These are phyloP conservation scores for Lucilia cuprina DNA, from an alignment of 1,140 invertebrate species.

Conservation along the genomic window DNA sequence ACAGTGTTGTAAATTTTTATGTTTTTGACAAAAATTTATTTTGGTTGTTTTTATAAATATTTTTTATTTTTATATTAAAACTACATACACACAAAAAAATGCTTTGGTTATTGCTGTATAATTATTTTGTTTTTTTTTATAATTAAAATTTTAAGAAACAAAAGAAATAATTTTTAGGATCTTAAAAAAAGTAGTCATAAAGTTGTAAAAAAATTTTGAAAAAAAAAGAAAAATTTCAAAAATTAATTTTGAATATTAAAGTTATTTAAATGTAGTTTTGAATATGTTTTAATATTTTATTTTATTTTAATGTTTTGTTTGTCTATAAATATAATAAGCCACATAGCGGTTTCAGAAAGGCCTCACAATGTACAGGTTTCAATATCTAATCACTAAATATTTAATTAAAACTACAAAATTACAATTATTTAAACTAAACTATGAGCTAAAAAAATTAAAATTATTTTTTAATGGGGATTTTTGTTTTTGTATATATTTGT, in stretches of 20 bases:
- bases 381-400: background rate
- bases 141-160: slow-evolving; percentile 12
- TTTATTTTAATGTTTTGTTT: background rate
- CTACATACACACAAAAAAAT: slow-evolving; percentile 39
- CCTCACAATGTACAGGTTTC: slow-evolving; percentile 33
- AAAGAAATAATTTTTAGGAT: background rate
- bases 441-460: background rate
- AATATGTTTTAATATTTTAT: background rate
- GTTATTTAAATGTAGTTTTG: slow-evolving; percentile 12
- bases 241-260: background rate
- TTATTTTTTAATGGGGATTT: background rate
- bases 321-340: slow-evolving; percentile 38
- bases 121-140: slow-evolving; percentile 26
- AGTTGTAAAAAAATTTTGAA: background rate
- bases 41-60: slow-evolving; percentile 27
- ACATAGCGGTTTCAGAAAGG: slow-evolving; percentile 41
- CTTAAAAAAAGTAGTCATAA: background rate
- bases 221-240: background rate
- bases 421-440: background rate
- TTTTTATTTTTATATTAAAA: slow-evolving; percentile 22
- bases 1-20: background rate
- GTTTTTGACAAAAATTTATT: slow-evolving; percentile 17
- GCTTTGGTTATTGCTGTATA: slow-evolving; percentile 43
- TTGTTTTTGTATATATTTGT: background rate
- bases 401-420: background rate